Evolutionary conservation across 2,888 invertebrate species (phyloP).

Genomic region (Dioctria rufipes): DNA sequence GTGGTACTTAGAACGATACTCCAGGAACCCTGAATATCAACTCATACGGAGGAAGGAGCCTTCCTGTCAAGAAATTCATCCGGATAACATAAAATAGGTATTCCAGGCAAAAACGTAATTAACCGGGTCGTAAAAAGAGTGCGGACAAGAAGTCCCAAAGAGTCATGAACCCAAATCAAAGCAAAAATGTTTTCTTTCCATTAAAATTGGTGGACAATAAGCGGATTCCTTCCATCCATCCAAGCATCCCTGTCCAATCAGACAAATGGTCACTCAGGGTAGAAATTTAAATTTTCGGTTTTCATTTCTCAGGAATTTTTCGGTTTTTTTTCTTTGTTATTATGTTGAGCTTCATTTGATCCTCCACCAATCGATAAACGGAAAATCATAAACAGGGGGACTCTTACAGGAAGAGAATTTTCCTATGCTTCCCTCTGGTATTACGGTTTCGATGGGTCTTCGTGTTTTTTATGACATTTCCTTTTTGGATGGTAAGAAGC

Average conservation of each 20-base stretch:
- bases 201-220: slow-evolving; percentile 42
- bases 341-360: slow-evolving; percentile 11
- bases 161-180: slow-evolving; percentile 35
- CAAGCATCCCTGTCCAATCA: neutral
- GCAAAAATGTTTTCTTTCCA: slow-evolving; percentile 34
- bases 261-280: slow-evolving; percentile 14
- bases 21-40: too few species aligned
- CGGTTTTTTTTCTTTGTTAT: slow-evolving; percentile 1
- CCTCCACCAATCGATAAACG: slow-evolving; percentile 23
- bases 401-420: neutral
- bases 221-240: neutral
- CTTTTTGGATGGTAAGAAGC: neutral
- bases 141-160: neutral
- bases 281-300: slow-evolving; percentile 29
- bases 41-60: too few species aligned
- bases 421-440: neutral
- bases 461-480: slow-evolving; percentile 23
- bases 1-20: too few species aligned
- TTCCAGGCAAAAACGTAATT: slow-evolving; percentile 38
- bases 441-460: neutral
- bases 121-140: slow-evolving; percentile 1
- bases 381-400: slow-evolving; percentile 19
- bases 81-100: slow-evolving; percentile 27
- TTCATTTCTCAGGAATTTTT: neutral
- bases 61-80: slow-evolving; percentile 10